Conservation (phyloP, 2,113 vertebrate genomes). For the Rhodinocichla rosea region DNA sequence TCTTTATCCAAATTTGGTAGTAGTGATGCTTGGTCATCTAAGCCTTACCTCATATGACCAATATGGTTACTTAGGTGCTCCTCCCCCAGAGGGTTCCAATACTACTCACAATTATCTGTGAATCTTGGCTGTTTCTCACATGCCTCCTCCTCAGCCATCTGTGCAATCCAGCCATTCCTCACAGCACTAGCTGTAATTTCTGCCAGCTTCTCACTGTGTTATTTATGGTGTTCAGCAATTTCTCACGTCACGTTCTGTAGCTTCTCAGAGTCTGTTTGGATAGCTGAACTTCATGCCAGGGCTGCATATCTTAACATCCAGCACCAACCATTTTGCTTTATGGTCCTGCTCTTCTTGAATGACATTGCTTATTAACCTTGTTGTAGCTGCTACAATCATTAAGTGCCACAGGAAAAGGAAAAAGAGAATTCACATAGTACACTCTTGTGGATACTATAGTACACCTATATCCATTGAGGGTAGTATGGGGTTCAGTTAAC, state of each 20-base stretch:
- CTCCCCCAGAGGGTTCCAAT: neutral
- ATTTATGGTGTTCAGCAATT: conserved; percentile 14
- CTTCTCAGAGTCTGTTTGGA: neutral
- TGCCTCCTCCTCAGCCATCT: neutral
- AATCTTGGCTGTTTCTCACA: neutral
- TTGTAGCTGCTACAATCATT: neutral
- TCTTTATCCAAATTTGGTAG: neutral
- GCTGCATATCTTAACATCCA: neutral
- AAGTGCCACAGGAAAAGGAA: neutral
- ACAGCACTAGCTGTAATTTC: neutral
- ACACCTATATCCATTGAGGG: neutral
- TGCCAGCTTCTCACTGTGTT: conserved; percentile 24
- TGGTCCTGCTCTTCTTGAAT: neutral
- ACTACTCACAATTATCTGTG: neutral
- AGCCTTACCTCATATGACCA: neutral
- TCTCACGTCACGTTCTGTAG: neutral
- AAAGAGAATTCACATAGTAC: neutral
- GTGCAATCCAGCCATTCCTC: neutral
- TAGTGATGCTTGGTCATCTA: neutral
- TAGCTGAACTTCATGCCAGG: neutral
- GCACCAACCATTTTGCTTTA: neutral
- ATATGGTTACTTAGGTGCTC: neutral
- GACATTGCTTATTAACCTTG: neutral
- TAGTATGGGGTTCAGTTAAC: neutral
- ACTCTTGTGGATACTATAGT: too few relatives aligned